Evolutionary conservation across 2,797 vertebrate genomes (phyloP).

Genomic region (Serranus cabrilla): DNA sequence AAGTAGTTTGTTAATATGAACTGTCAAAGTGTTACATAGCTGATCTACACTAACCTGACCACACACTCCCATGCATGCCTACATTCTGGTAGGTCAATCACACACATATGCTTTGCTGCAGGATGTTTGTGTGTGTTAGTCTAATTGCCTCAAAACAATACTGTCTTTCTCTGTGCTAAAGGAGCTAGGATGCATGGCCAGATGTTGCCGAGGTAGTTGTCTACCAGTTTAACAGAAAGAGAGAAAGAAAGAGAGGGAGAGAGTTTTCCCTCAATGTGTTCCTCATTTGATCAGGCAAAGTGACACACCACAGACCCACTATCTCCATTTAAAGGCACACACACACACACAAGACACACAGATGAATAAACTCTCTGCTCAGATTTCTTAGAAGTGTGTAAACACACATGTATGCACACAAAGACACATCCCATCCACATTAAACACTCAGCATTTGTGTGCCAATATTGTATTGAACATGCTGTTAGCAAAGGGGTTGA

Average conservation of each 20-base stretch:
- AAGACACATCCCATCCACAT: conserved; percentile 35
- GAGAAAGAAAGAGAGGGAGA: neutral
- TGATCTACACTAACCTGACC: conserved; percentile 22
- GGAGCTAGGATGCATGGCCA: conserved; percentile 78
- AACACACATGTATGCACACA: conserved; percentile 26
- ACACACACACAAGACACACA: conserved; percentile 42
- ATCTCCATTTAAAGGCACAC: conserved; percentile 72
- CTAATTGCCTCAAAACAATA: conserved; percentile 85
- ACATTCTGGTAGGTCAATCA: conserved; percentile 29
- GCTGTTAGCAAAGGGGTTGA: conserved; percentile 36
- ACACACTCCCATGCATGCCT: conserved; percentile 32
- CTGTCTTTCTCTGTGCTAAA: conserved; percentile 81
- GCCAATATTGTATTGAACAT: conserved; percentile 34
- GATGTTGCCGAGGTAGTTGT: conserved; percentile 80
- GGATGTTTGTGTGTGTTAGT: conserved; percentile 67
- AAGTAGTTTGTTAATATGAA: conserved; percentile 2
- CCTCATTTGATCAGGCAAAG: conserved; percentile 80
- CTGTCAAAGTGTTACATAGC: conserved; percentile 19
- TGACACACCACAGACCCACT: conserved; percentile 80
- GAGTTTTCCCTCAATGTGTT: conserved; percentile 79
- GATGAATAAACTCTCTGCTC: conserved; percentile 67
- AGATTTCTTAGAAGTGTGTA: conserved; percentile 59
- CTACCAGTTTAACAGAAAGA: conserved; percentile 47
- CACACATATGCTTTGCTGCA: conserved; percentile 49
- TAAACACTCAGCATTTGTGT: conserved; percentile 34